phyloP scores from a whole-genome alignment of 2,797 vertebrate genomes.

The Huso huso region DNA sequence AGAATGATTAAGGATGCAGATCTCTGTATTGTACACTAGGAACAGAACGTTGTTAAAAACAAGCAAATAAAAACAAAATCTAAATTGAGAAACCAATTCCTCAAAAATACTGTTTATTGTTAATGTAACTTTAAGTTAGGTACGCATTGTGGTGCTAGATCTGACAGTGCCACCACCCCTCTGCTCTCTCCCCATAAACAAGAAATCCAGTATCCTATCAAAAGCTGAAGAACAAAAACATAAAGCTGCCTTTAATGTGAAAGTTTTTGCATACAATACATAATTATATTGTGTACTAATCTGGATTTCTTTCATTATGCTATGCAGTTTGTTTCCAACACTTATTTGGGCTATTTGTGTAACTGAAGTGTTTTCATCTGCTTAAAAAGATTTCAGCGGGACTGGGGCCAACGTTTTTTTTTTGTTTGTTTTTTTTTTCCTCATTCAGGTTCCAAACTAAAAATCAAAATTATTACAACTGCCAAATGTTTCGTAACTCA shows the following conservation, averaged over 20 bases:
- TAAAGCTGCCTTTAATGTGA: constrained; percentile 10
- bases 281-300: constrained; percentile 14
- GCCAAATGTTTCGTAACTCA: too few species aligned
- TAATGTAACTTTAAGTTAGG: too few species aligned
- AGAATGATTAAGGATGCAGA: too few species aligned
- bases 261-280: constrained; percentile 5
- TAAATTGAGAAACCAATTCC: too few species aligned
- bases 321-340: constrained; percentile 19
- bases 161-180: neutral
- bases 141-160: neutral
- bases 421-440: too few species aligned
- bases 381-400: constrained; percentile 24
- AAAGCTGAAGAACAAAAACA: constrained; percentile 9
- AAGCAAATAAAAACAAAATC: too few species aligned
- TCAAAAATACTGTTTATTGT: too few species aligned
- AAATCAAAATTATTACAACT: too few species aligned
- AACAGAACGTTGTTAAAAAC: too few species aligned
- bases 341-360: constrained; percentile 10
- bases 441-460: too few species aligned
- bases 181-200: constrained; percentile 8
- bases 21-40: too few species aligned
- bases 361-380: constrained; percentile 16
- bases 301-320: constrained; percentile 18
- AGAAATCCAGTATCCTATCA: constrained; percentile 8
- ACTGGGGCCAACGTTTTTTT: constrained; percentile 18